These are phyloP conservation scores for Anaspis maculata DNA, from an alignment of 2,888 invertebrate species.

Conservation along the genomic window DNA sequence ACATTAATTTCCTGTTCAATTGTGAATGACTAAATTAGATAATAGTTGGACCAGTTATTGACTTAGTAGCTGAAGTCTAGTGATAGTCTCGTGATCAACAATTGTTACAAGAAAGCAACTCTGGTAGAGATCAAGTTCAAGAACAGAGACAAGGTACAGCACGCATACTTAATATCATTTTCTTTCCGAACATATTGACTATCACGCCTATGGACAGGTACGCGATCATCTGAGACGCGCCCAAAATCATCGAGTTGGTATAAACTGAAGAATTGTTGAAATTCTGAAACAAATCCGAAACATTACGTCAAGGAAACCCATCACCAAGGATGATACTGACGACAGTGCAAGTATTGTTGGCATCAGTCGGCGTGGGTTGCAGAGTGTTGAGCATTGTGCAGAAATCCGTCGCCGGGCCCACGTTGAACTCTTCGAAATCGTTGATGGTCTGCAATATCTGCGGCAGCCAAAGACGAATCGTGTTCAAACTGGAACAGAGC, in stretches of 20 bases:
- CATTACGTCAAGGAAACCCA: too few species aligned
- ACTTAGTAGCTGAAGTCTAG: too few species aligned
- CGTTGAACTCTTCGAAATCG: slow-evolving; percentile 5
- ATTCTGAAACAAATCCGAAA: too few species aligned
- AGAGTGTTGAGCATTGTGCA: slow-evolving; percentile 39
- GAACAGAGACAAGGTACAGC: too few species aligned
- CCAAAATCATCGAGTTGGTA: slow-evolving; percentile 3
- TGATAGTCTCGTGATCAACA: too few species aligned
- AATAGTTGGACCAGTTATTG: too few species aligned
- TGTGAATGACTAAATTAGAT: too few species aligned
- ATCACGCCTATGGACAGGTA: slow-evolving; percentile 3
- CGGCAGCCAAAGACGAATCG: slow-evolving; percentile 10
- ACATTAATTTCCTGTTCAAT: too few species aligned
- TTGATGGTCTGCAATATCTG: slow-evolving; percentile 9
- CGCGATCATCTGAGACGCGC: slow-evolving; percentile 21
- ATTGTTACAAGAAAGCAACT: too few species aligned
- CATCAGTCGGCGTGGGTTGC: slow-evolving; percentile 13
- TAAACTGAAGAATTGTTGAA: slow-evolving; percentile 11
- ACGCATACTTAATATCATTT: slow-evolving; percentile 25
- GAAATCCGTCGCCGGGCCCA: slow-evolving; percentile 3
- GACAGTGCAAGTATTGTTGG: slow-evolving; percentile 13
- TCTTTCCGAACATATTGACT: slow-evolving; percentile 11
- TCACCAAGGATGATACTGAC: too few species aligned
- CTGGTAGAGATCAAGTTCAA: too few species aligned
- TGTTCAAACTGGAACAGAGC: slow-evolving; percentile 7